Percentiles rank a stretch among this genome's conserved stretches.
These are phyloP conservation scores for Dexiosoma caninum DNA, from an alignment of 2,888 invertebrate species.

Conservation along the genomic window DNA sequence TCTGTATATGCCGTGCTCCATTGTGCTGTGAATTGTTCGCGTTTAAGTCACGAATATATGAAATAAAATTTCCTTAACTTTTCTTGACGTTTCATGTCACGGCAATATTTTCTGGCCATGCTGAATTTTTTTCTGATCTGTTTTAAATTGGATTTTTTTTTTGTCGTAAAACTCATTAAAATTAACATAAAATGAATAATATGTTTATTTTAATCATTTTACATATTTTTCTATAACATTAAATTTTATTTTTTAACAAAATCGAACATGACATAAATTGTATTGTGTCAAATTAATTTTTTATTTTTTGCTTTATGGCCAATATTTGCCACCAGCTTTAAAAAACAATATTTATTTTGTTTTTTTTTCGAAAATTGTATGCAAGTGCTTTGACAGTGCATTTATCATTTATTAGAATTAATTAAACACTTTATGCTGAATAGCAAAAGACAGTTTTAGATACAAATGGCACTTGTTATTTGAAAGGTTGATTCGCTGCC, in stretches of 20 bases:
- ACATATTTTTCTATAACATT: no score
- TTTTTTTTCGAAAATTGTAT: not conserved
- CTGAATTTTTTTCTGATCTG: not conserved
- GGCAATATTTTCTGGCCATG: not conserved
- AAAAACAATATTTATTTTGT: conserved; percentile 3
- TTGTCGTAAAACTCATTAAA: conserved; percentile 25
- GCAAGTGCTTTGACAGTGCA: conserved; percentile 21
- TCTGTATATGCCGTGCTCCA: no score
- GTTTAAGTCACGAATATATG: no score
- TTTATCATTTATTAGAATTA: conserved; percentile 59
- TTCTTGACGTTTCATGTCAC: no score
- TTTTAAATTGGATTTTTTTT: not conserved
- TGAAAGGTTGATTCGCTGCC: conserved; percentile 33
- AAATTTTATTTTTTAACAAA: not conserved
- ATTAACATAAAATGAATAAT: conserved; percentile 36
- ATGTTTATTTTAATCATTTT: not conserved
- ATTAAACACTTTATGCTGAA: conserved; percentile 30
- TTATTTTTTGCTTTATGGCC: not conserved
- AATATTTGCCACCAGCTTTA: conserved; percentile 38
- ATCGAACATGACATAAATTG: conserved; percentile 52
- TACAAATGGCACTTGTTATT: conserved; percentile 19
- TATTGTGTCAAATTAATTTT: not conserved
- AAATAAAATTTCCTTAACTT: no score
- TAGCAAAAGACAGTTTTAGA: conserved; percentile 1
- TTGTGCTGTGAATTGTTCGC: no score